A percentile compares a stretch with the other conserved stretches of the same genome.
Evolutionary conservation across 2,113 vertebrate genomes (phyloP).

Genomic region (Okapia johnstoni): DNA sequence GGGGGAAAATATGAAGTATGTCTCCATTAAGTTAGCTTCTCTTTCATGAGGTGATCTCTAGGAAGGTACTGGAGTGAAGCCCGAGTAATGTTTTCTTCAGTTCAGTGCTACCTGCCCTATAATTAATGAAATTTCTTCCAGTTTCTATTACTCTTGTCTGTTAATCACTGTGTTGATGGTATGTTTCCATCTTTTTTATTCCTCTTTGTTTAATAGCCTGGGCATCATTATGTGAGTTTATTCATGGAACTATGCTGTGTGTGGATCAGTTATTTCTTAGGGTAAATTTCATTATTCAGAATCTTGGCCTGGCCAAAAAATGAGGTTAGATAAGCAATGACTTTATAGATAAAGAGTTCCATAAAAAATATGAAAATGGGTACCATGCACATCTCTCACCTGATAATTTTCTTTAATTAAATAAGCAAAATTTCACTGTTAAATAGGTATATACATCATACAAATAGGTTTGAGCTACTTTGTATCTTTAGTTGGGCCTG

Average conservation of each 20-base stretch:
- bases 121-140: neutral
- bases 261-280: neutral
- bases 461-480: neutral
- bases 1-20: neutral
- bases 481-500: neutral
- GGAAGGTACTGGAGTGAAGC: neutral
- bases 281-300: constrained; percentile 17
- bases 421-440: neutral
- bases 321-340: neutral
- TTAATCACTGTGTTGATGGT: neutral
- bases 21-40: neutral
- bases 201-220: neutral
- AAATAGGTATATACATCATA: neutral
- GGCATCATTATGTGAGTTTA: neutral
- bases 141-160: neutral
- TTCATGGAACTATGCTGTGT: neutral
- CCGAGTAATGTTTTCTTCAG: neutral
- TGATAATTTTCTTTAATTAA: neutral
- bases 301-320: neutral
- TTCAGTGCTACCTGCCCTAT: neutral
- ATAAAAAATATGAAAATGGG: neutral
- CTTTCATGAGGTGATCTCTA: neutral
- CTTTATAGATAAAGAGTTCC: neutral
- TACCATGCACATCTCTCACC: neutral
- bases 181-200: neutral